These are phyloP conservation scores for Phrynocephalus forsythii DNA, from an alignment of 2,797 vertebrate species.

Conservation along the genomic window DNA sequence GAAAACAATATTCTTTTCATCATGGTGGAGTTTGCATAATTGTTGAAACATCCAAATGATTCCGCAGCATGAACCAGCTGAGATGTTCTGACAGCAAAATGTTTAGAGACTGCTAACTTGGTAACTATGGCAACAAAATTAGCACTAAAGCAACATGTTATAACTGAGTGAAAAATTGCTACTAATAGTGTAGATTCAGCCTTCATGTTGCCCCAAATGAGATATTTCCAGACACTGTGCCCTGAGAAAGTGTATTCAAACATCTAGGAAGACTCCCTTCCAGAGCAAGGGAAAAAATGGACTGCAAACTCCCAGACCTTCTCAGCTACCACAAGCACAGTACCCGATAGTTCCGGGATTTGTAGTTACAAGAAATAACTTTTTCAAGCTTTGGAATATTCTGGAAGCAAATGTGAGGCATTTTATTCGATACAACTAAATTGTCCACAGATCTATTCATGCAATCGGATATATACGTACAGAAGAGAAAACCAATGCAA, in stretches of 20 bases:
- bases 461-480: neutral
- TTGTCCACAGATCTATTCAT: neutral
- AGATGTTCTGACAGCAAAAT: conserved; percentile 37
- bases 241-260: conserved; percentile 32
- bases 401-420: neutral
- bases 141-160: conserved; percentile 44
- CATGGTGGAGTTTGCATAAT: conserved; percentile 50
- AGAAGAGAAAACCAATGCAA: conserved; percentile 62
- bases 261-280: conserved; percentile 52
- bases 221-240: conserved; percentile 45
- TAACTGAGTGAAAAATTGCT: conserved; percentile 49
- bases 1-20: neutral
- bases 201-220: conserved; percentile 28
- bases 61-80: conserved; percentile 48
- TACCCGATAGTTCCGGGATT: no score
- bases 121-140: conserved; percentile 46
- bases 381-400: neutral
- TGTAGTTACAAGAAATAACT: no score
- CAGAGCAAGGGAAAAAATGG: no score
- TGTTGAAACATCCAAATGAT: conserved; percentile 2
- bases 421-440: neutral
- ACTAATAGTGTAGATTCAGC: conserved; percentile 32
- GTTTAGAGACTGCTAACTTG: conserved; percentile 42
- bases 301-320: no score
- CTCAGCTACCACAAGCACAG: no score